Percentiles rank a stretch among this genome's conserved stretches.
Evolutionary conservation across 2,888 invertebrate genomes (phyloP).

Genomic region (Apodemia duryi): DNA sequence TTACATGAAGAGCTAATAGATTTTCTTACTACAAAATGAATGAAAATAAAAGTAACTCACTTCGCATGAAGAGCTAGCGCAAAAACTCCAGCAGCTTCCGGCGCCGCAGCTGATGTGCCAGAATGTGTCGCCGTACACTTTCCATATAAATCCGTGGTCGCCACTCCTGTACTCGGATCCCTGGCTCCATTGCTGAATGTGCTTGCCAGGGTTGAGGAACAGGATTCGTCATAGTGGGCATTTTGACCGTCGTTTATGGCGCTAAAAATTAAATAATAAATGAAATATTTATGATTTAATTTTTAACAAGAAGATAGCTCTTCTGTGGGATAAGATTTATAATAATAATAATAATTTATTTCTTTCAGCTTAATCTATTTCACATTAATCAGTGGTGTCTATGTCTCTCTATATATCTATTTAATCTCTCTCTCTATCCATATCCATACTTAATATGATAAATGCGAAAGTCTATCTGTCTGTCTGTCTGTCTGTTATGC

Average conservation of each 20-base stretch:
- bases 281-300: background rate
- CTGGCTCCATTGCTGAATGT: conserved; percentile 99
- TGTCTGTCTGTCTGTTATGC: too few species aligned
- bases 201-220: conserved; percentile 98
- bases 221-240: conserved; percentile 99
- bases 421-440: too few species aligned
- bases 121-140: conserved; percentile 99
- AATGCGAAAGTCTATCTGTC: too few species aligned
- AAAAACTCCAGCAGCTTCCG: conserved; percentile 99
- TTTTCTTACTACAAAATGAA: background rate
- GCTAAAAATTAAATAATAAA: conserved; percentile 50
- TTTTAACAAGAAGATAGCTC: background rate
- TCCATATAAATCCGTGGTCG: conserved; percentile 98
- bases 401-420: too few species aligned
- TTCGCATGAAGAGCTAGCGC: conserved; percentile 98
- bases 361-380: too few species aligned
- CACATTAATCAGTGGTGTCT: too few species aligned
- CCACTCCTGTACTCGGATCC: conserved; percentile 98
- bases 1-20: too few species aligned
- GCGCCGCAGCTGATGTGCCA: conserved; percentile 99
- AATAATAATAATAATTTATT: too few species aligned
- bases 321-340: too few species aligned
- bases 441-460: too few species aligned
- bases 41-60: conserved; percentile 76
- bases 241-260: conserved; percentile 99